Conservation (phyloP, 35 echinoderm and acorn worm genomes). For the Holothuria glaberrima region DNA sequence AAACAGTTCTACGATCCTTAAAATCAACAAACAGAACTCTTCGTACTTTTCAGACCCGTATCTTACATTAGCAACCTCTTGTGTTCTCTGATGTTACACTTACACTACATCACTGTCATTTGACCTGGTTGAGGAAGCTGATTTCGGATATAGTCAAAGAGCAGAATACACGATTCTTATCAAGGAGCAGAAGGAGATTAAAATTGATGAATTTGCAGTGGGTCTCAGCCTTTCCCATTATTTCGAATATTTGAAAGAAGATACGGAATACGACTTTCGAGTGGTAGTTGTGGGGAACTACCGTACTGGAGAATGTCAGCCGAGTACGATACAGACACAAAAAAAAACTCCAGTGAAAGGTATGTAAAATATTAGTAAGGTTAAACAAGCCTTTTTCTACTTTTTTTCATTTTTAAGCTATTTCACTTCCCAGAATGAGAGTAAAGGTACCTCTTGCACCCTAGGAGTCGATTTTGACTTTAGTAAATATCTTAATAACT, state of each 20-base stretch:
- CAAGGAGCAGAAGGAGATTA: not conserved
- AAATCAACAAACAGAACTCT: too few species aligned
- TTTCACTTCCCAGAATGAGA: too few species aligned
- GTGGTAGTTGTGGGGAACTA: not conserved
- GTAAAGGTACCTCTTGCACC: not conserved
- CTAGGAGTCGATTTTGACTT: too few species aligned
- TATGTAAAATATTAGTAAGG: too few species aligned
- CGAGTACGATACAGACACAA: not conserved
- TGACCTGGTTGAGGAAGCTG: not conserved
- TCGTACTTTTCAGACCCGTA: not conserved
- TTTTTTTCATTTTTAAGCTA: too few species aligned
- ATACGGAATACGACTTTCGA: conserved; percentile 8
- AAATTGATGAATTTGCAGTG: not conserved
- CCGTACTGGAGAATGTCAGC: not conserved
- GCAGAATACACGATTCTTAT: conserved; percentile 5
- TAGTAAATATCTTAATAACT: too few species aligned
- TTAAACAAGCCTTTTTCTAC: too few species aligned
- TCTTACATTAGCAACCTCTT: not conserved
- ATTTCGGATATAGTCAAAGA: not conserved
- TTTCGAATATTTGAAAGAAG: not conserved
- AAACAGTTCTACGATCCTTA: too few species aligned
- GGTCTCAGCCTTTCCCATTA: not conserved
- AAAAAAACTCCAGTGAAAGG: not conserved
- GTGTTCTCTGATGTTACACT: conserved; percentile 3
- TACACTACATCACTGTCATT: not conserved